A percentile compares a stretch with the other conserved stretches of the same genome.
phyloP scores from a whole-genome alignment of 2,113 vertebrate species.

The Coturnix japonica region DNA sequence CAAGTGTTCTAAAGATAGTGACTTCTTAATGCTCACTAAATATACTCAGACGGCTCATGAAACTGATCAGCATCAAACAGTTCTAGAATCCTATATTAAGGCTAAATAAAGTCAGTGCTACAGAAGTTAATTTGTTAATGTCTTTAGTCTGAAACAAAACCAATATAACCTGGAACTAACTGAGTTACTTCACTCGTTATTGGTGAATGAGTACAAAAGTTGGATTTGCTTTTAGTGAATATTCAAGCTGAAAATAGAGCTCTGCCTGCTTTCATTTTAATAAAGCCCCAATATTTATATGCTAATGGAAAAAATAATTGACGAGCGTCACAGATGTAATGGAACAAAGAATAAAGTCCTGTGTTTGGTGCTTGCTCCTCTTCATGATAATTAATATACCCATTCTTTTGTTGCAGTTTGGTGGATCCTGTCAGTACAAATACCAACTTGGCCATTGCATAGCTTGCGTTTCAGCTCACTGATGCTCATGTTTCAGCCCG shows the following conservation, averaged over 20 bases:
- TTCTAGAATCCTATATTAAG: background rate
- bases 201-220: background rate
- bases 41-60: background rate
- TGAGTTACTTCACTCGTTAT: background rate
- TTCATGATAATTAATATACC: background rate
- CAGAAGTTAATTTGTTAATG: background rate
- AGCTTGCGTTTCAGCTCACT: background rate
- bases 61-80: background rate
- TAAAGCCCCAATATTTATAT: background rate
- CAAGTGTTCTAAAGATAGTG: background rate
- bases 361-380: background rate
- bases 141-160: constrained; percentile 23
- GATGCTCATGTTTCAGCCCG: background rate
- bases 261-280: background rate
- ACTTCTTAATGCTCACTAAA: background rate
- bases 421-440: background rate
- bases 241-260: background rate
- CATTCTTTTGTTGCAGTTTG: background rate
- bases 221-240: constrained; percentile 30
- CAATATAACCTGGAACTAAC: background rate
- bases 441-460: background rate
- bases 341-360: background rate
- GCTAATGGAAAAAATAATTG: background rate
- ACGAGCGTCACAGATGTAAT: background rate
- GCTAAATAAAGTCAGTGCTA: constrained; percentile 23